These are phyloP conservation scores for Gadopsis marmoratus DNA, from an alignment of 2,797 vertebrate species.

Conservation along the genomic window DNA sequence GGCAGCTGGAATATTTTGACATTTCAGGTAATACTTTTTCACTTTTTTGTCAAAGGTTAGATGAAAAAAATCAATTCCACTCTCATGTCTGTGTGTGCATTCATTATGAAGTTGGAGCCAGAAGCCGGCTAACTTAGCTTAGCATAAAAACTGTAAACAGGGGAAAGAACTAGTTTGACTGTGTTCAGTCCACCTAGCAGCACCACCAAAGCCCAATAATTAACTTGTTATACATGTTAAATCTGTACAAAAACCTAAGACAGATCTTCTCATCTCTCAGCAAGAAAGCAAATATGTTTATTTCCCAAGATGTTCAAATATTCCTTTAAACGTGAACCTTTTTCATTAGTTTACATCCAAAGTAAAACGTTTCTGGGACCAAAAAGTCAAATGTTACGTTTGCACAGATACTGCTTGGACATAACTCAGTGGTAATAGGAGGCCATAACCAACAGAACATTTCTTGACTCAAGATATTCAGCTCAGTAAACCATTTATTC, in stretches of 20 bases:
- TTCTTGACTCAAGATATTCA: constrained; percentile 23
- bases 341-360: constrained; percentile 12
- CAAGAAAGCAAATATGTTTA: not conserved
- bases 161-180: not conserved
- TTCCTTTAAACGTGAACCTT: not conserved
- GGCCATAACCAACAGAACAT: not conserved
- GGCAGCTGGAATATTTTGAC: not conserved
- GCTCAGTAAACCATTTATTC: constrained; percentile 84
- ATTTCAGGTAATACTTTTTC: not conserved
- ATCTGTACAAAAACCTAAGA: not conserved
- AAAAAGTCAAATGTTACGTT: not conserved
- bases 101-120: not conserved
- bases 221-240: not conserved
- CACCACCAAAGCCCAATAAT: not conserved
- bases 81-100: not conserved
- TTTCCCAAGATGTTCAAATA: not conserved
- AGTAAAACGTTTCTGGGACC: not conserved
- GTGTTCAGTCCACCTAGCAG: not conserved
- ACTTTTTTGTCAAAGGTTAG: not conserved
- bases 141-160: not conserved
- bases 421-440: not conserved
- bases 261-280: not conserved
- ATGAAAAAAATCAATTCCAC: not conserved
- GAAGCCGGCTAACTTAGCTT: not conserved
- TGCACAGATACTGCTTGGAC: not conserved